Evolutionary conservation across 2,797 vertebrate species (phyloP), one percentile per base, ranked within the genome.

Genomic region (Dipus sagitta): DNA sequence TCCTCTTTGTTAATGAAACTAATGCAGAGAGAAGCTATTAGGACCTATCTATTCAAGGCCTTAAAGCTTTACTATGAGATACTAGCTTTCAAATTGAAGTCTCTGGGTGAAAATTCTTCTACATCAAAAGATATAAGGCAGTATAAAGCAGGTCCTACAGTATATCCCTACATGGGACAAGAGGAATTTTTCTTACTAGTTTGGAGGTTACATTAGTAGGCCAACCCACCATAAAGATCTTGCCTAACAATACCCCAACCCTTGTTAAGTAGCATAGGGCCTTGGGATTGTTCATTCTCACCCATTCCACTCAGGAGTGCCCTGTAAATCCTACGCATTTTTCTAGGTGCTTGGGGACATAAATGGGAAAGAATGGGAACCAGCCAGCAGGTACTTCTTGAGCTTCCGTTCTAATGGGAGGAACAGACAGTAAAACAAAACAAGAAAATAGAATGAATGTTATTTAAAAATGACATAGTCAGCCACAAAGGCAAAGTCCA

Each of bases 31-130:
- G 62, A 84, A 26, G 23, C 62, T 82, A 71, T 83, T 38, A 83
- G n/a, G n/a, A n/a, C 15, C 24, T 84, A 13, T 42, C 21, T 75
- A 47, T 52, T 76, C 0, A 87, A 86, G 54, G 26, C 81, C 60
- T 42, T 86, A 94, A 6, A 77, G 65, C 84, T 88, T 94, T 76
- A 72, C 12, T 88, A 0, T 42, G 92, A 82, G 71, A 88, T 52
- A 60, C 32, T 82, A 75, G 12, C n/a, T n/a, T n/a, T n/a, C n/a
- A n/a, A n/a, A n/a, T n/a, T n/a, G n/a, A n/a, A n/a, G 23, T 86
- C 42, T 91, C 30, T 78, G 52, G 38, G 28, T 38, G 58, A 79
- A 91, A 88, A 58, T 34, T 11, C 6, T 8, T 74, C 10, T 83
- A 2, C 34, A 38, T 74, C 28, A 86, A 79, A 89, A 88, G 74